Evolutionary conservation across 2,888 invertebrate species (phyloP).

Genomic region (Rapana venosa): DNA sequence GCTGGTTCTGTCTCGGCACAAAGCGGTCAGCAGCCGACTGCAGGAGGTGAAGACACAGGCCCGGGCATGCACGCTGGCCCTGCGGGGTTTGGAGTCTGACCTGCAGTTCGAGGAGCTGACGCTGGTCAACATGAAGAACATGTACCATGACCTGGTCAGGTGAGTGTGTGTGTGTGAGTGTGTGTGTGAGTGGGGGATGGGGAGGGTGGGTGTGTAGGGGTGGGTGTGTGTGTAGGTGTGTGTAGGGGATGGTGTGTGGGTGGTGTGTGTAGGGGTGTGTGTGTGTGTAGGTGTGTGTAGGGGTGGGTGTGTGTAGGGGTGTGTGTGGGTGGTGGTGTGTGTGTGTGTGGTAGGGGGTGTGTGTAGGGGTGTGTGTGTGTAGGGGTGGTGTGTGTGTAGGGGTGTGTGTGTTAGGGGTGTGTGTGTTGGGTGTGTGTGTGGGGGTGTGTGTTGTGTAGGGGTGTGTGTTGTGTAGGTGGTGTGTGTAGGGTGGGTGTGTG

Average conservation of each 20-base stretch:
- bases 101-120: constrained; percentile 17
- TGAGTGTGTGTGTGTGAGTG: not conserved
- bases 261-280: not conserved
- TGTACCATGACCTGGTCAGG: constrained; percentile 26
- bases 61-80: not conserved
- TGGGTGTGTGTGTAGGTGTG: not conserved
- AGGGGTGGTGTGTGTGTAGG: too few species aligned
- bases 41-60: not conserved
- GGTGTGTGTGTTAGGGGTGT: too few species aligned
- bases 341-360: too few species aligned
- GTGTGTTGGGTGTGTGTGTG: too few species aligned
- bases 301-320: too few species aligned
- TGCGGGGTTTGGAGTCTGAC: constrained; percentile 32
- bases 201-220: too few species aligned
- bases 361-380: too few species aligned
- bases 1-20: constrained; percentile 22
- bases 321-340: too few species aligned
- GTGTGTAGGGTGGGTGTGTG: too few species aligned
- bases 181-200: not conserved
- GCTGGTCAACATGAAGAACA: constrained; percentile 27
- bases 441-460: too few species aligned
- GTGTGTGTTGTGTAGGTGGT: too few species aligned
- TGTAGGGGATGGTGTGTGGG: not conserved
- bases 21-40: not conserved
- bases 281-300: not conserved